A percentile compares a stretch with the other conserved stretches of the same genome.
Evolutionary conservation across 2,113 vertebrate genomes (phyloP).

Genomic region (Reinhardtius hippoglossoides): DNA sequence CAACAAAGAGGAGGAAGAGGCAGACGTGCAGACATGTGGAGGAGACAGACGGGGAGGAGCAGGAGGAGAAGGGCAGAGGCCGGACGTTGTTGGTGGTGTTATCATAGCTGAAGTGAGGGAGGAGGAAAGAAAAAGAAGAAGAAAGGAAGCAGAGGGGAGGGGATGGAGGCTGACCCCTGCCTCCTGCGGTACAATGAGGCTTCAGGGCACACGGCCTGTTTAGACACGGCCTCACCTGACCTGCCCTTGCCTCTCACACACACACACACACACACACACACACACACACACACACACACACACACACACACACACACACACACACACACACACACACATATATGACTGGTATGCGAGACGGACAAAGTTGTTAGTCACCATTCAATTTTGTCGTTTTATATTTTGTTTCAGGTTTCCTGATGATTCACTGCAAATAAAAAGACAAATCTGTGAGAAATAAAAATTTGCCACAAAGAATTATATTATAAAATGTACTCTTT

Average conservation of each 20-base stretch:
- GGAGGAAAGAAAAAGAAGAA: constrained; percentile 8
- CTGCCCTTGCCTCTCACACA: constrained; percentile 7
- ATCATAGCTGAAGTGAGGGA: constrained; percentile 12
- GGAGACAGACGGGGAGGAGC: background rate
- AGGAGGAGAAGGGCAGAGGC: background rate
- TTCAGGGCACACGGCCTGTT: constrained; percentile 57
- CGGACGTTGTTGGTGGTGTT: constrained; percentile 16
- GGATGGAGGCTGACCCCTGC: constrained; percentile 39
- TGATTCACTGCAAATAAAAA: background rate
- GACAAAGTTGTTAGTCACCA: too few species aligned
- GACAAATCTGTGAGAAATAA: background rate
- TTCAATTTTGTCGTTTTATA: background rate
- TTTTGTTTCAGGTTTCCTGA: background rate
- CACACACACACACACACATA: background rate
- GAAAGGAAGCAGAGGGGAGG: constrained; percentile 23
- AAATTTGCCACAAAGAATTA: background rate
- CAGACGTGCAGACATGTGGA: background rate
- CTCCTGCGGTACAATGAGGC: constrained; percentile 37
- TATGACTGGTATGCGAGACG: background rate
- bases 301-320: background rate
- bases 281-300: background rate
- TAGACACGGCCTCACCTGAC: constrained; percentile 50
- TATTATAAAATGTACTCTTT: background rate
- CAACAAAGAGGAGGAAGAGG: constrained; percentile 4
- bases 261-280: constrained; percentile 7